Conservation (phyloP, 2,797 vertebrate species). For the Sciaenops ocellatus region DNA sequence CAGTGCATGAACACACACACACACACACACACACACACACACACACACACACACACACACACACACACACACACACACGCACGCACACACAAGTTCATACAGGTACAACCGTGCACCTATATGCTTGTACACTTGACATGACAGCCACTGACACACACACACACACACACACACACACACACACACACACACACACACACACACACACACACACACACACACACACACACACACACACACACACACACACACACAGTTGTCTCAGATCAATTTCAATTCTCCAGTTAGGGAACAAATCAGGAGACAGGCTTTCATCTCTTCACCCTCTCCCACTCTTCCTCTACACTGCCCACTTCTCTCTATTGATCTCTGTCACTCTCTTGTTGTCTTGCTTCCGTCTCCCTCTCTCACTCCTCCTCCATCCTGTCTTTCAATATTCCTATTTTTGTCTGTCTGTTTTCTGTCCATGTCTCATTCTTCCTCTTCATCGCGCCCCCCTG, state of each 20-base stretch:
- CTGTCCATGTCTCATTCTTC: conserved; percentile 26
- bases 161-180: conserved; percentile 26
- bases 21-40: conserved; percentile 14
- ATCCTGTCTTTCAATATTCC: conserved; percentile 31
- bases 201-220: conserved; percentile 33
- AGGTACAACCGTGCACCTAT: conserved; percentile 31
- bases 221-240: conserved; percentile 31
- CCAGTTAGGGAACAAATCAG: conserved; percentile 75
- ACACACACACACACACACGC: conserved; percentile 19
- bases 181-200: too few relatives aligned
- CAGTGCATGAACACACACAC: conserved; percentile 41
- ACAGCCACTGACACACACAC: conserved; percentile 40
- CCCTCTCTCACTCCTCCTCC: conserved; percentile 11
- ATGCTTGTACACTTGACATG: conserved; percentile 35
- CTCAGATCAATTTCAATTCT: conserved; percentile 83
- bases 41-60: conserved; percentile 33
- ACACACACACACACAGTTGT: conserved; percentile 44
- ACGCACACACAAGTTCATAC: conserved; percentile 27
- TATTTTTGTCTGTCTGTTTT: conserved; percentile 21
- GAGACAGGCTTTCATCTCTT: conserved; percentile 79
- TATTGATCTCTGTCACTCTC: conserved; percentile 76
- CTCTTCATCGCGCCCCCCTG: conserved; percentile 17
- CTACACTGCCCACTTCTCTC: conserved; percentile 69
- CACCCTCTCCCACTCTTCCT: conserved; percentile 63
- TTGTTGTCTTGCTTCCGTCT: conserved; percentile 58